Base-by-base conservation (phyloP, 2,113 vertebrate species). In the Sylvilagus bachmani region DNA sequence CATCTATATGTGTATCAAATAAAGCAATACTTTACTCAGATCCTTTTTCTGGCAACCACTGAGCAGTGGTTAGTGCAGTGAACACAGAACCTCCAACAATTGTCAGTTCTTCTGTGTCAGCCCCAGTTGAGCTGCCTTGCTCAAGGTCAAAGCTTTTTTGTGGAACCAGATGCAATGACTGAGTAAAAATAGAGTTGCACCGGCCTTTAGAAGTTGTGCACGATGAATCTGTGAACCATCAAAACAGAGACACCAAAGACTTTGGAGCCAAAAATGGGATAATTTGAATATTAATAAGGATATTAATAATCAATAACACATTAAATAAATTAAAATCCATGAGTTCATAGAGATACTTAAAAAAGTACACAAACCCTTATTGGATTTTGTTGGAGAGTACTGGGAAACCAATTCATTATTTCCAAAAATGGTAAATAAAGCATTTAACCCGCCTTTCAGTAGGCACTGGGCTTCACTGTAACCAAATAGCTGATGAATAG, bases 401-500 rank as follows among this genome's bases (percentile, higher is more conserved):
- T 58, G 24, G 81, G 36, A 70, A 94, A 87, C 10, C 21, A 71
- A 67, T 36, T 74, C 16, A 69, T 66, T 92, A 92, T 74, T 88
- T 6, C 53, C 27, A 36, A 92, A 91, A 49, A 78, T 67, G 33
- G 51, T 64, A 83, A 89, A 36, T 70, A 36, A 62, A 83, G 11
- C 33, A 55, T 80, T 93, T 93, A 70, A 49, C 13, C 14, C 69
- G 10, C n/a, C 17, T 83, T 95, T 86, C 27, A 89, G 14, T 90
- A 55, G 0, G 25, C 82, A 25, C 24, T 74, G 66, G n/a, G 58
- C 29, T n/a, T 96, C 19, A 61, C 16, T 44, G 1, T 73, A 92
- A 89, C 31, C 44, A 78, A 71, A 84, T 55, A 64, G 49, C 53
- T 88, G 64, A 77, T 53, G 13, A 96, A 89, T 27, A 14, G 70